A percentile compares a stretch with the other conserved stretches of the same genome.
Evolutionary conservation across 1,140 invertebrate genomes (phyloP).

Genomic region (Saxidomus purpurata): DNA sequence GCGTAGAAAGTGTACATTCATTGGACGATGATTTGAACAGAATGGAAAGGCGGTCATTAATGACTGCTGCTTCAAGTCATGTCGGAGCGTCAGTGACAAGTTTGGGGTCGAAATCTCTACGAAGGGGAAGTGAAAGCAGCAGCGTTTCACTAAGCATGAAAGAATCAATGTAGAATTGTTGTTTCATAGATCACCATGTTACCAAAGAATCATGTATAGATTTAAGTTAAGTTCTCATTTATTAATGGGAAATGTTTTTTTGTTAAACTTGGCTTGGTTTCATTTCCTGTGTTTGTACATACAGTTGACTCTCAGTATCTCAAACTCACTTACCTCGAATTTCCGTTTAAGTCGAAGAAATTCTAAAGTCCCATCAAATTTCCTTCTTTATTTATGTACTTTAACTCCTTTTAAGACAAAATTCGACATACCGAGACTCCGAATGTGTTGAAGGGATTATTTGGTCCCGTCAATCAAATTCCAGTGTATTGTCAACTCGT

Average conservation of each 20-base stretch:
- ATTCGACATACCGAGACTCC: too few species aligned
- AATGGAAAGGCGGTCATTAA: conserved; percentile 52
- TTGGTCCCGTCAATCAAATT: too few species aligned
- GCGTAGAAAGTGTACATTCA: conserved; percentile 28
- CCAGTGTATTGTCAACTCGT: too few species aligned
- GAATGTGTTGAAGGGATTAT: too few species aligned
- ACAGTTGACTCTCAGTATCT: too few species aligned
- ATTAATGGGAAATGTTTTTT: background rate
- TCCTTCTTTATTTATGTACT: too few species aligned
- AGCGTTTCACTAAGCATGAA: conserved; percentile 27
- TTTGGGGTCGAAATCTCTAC: conserved; percentile 58
- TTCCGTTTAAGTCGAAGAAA: too few species aligned
- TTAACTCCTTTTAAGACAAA: too few species aligned
- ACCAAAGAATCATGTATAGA: conserved; percentile 31
- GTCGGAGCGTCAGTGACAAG: conserved; percentile 10
- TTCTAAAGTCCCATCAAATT: too few species aligned
- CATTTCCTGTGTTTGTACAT: background rate
- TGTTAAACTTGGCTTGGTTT: background rate
- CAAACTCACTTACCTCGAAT: too few species aligned
- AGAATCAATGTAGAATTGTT: background rate
- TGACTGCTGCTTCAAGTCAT: conserved; percentile 24
- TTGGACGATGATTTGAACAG: conserved; percentile 40
- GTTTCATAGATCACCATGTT: background rate
- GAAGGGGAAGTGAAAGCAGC: background rate
- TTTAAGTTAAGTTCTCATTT: background rate